Percentiles rank a stretch among this genome's conserved stretches.
Conservation (phyloP, 2,797 vertebrate species). For the Diglossa cyanea region DNA sequence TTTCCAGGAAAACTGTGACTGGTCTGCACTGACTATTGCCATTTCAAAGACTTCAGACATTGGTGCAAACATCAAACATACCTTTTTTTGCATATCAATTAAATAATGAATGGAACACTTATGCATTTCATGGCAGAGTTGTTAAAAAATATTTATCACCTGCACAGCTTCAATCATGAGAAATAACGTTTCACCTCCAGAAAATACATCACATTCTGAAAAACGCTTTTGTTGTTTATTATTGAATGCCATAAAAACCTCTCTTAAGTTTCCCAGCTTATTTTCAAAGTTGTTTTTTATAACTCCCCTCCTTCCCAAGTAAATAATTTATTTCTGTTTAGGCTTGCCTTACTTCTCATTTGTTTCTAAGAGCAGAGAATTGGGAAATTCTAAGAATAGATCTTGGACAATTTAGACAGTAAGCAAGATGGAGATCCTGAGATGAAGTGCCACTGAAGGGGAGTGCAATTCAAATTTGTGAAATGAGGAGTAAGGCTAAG, state of each 20-base stretch:
- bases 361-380: background rate
- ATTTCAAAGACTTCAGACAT: background rate
- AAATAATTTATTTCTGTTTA: background rate
- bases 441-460: background rate
- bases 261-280: background rate
- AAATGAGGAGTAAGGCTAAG: background rate
- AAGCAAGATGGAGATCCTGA: background rate
- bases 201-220: background rate
- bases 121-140: background rate
- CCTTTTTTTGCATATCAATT: background rate
- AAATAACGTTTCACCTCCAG: background rate
- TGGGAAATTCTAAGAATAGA: background rate
- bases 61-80: background rate
- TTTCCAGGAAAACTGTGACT: background rate
- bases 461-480: background rate
- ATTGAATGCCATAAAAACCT: background rate
- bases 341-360: background rate
- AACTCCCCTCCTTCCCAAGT: fast-evolving
- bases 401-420: background rate
- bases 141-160: background rate
- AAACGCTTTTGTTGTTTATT: background rate
- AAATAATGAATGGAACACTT: background rate
- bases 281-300: background rate
- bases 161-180: background rate
- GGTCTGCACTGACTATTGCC: background rate